Conservation (phyloP, 1,140 invertebrate species). For the Bombus confusus region DNA sequence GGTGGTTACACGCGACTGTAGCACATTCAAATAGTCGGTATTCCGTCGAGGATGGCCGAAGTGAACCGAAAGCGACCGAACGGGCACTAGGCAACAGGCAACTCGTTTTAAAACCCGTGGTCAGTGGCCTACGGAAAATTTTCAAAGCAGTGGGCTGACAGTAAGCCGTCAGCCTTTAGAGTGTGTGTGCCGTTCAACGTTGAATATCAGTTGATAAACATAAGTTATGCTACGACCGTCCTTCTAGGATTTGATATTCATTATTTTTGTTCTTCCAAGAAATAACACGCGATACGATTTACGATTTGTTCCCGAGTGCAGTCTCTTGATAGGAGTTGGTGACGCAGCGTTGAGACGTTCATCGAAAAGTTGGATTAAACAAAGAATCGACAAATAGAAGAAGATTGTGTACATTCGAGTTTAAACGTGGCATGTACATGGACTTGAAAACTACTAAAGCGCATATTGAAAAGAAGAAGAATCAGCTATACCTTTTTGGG, state of each 20-base stretch:
- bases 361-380: not conserved
- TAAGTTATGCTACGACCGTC: not conserved
- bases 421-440: not conserved
- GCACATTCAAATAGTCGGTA: not conserved
- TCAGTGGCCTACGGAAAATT: constrained; percentile 8
- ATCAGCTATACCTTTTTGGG: not conserved
- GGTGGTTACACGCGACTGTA: not conserved
- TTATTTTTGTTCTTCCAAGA: not conserved
- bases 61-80: constrained; percentile 51
- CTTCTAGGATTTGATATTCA: not conserved
- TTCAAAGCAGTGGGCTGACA: constrained; percentile 55
- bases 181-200: constrained; percentile 25
- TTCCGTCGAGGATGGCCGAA: constrained; percentile 56
- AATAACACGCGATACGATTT: not conserved
- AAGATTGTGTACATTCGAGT: not conserved
- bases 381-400: too few species aligned
- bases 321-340: not conserved
- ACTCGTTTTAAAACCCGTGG: constrained; percentile 66
- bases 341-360: not conserved
- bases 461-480: not conserved
- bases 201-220: too few species aligned
- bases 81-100: constrained; percentile 73
- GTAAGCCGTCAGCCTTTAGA: constrained; percentile 69
- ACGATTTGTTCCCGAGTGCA: not conserved
- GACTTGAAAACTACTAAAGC: too few species aligned